Evolutionary conservation across 2,888 invertebrate genomes (phyloP).

Genomic region (Pristionchus entomophagus): DNA sequence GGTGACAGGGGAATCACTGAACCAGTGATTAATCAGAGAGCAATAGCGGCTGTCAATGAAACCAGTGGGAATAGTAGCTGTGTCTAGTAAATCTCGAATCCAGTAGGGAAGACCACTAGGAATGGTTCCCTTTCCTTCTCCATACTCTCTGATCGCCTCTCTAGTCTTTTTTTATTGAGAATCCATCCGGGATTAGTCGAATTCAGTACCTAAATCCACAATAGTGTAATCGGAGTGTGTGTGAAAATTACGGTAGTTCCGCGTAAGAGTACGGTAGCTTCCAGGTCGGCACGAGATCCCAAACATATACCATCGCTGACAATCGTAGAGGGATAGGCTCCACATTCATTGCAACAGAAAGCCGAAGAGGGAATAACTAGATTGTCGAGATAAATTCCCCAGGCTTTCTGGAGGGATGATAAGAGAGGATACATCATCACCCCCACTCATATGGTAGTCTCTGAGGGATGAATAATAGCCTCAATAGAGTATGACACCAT

Average conservation of each 20-base stretch:
- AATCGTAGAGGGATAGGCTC: neutral
- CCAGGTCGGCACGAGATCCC: neutral
- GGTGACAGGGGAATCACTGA: neutral
- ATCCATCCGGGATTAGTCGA: neutral
- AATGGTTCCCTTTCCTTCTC: neutral
- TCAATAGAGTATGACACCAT: neutral
- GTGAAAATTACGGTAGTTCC: neutral
- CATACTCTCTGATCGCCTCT: neutral
- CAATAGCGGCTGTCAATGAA: neutral
- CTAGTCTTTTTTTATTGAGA: neutral
- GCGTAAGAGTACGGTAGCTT: neutral
- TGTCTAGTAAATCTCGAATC: neutral
- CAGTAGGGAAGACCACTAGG: neutral
- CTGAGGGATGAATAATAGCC: neutral
- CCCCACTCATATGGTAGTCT: neutral
- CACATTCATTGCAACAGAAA: neutral
- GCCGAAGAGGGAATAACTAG: neutral
- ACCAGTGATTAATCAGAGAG: neutral
- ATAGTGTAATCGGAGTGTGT: neutral
- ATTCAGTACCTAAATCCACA: neutral
- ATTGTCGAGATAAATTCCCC: neutral
- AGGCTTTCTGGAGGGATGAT: neutral
- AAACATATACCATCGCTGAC: neutral
- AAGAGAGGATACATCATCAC: neutral
- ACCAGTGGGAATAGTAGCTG: neutral